These are phyloP conservation scores for Schizothorax lantsangensis DNA, from an alignment of 2,797 vertebrate species.

Conservation along the genomic window DNA sequence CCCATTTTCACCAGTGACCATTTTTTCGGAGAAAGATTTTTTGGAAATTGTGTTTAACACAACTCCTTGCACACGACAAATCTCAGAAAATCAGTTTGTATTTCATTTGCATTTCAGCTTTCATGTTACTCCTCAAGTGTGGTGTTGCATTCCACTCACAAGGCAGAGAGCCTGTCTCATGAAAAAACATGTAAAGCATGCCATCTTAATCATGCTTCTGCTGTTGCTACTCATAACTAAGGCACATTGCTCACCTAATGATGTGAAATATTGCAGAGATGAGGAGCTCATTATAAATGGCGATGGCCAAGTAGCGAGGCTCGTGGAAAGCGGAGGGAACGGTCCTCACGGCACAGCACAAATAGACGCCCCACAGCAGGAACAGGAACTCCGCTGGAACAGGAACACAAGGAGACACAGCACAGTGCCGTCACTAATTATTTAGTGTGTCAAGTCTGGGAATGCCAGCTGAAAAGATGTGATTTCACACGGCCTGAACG, in stretches of 20 bases:
- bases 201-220: not conserved
- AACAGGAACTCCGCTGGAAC: constrained; percentile 94
- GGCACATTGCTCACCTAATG: constrained; percentile 84
- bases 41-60: not conserved
- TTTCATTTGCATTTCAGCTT: not conserved
- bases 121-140: not conserved
- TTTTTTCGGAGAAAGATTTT: not conserved
- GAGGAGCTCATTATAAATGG: constrained; percentile 98
- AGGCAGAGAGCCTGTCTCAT: constrained; percentile 12
- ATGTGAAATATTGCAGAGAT: constrained; percentile 95
- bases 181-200: constrained; percentile 7
- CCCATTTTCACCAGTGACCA: not conserved
- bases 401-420: constrained; percentile 68
- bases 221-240: not conserved
- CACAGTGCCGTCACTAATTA: constrained; percentile 38
- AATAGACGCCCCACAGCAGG: constrained; percentile 97
- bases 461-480: constrained; percentile 25
- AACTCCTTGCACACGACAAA: not conserved
- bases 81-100: not conserved
- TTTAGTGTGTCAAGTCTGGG: constrained; percentile 23
- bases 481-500: constrained; percentile 38
- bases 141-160: constrained; percentile 6
- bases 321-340: constrained; percentile 98
- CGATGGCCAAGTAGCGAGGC: constrained; percentile 95
- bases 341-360: constrained; percentile 96